Base-by-base conservation (phyloP, 2,113 vertebrate species). In the Herpetotheres cachinnans region DNA sequence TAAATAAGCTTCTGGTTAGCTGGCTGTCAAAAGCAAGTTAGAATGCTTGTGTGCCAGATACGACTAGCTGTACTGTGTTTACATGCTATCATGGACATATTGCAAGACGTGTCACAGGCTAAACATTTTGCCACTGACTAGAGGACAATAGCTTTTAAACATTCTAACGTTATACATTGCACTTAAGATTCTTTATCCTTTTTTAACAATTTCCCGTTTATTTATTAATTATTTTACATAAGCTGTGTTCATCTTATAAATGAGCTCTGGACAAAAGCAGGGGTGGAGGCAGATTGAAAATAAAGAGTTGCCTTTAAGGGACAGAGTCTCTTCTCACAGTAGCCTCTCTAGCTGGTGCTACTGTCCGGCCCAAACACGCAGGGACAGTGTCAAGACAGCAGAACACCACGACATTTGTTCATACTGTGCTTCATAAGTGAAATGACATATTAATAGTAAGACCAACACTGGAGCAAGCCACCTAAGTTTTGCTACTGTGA, bases 1-100 rank as follows among this genome's bases (percentile, higher is more conserved):
- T 94, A 89, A 96, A 96, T 92, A 96, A 89, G 94, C 94, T 97
- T 97, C 92, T 97, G 89, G 96, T 93, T 96, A 97, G 94, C 94
- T 95, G 96, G 91, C 94, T 97, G 84, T 97, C 86, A 95, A 79
- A 95, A 94, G 91, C 84, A 86, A 96, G 94, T 95, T 95, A 96
- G 73, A 89, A 44, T 59, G 82, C 26, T 73, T n/a, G 19, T 84
- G 89, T 93, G 92, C 92, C 96, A 96, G 95, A 89, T 92, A 92
- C 13, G 8, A 95, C 88, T 72, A 95, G 94, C 90, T 92, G 63
- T 91, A 82, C 67, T 55, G 58, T 85, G 90, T 88, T 93, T 89
- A 93, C 78, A 13, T 58, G 62, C 32, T 54, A 50, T 42, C 32
- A 1, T 32, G 95, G 90, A 72, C 40, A 58, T 74, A 89, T 34